Base-by-base conservation (phyloP, 2,113 vertebrate genomes). In the Tupaia tana region DNA sequence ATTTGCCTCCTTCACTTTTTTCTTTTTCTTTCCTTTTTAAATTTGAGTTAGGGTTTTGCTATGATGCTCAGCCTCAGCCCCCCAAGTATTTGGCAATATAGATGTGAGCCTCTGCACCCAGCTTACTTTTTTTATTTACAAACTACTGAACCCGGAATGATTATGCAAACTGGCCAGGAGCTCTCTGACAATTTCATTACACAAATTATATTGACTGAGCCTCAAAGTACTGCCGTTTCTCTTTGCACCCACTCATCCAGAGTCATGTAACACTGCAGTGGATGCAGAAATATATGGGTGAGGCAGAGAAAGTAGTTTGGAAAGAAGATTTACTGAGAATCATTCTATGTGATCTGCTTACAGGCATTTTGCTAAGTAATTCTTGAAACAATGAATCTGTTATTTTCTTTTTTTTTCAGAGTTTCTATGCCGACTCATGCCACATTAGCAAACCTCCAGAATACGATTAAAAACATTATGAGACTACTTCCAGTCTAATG, bases 371-470 rank as follows among this genome's bases (percentile, higher is more conserved):
- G 24, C 64, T 34, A 75, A 86, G 31, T 8, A 67, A 83, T 67
- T 31, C 2, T 71, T 27, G 69, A 78, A 88, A 83, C 78, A 93
- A 79, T 7, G 22, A 61, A 12, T 63, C 69, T 90, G 22, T 31
- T 78, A 85, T 9, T 90, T 81, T 31, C 20, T 58, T 15, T 75
- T 70, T 91, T 74, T 78, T 73, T 90, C 27, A 61, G 69, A 9
- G 25, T 12, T 24, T 77, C 83, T 84, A 24, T 14, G 59, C 20
- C 87, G 43, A 96, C 10, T 88, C 69, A 90, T 20, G 24, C 43
- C 63, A 54, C 29, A 54, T 25, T 54, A 91, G 75, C 56, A 83
- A 59, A 89, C 34, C 56, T 90, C 54, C 94, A 94, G 61, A 96
- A n/a, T 77, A 88, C 90, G 64, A 86, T 43, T 43, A n/a, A 87